These are phyloP conservation scores for Coccyzus lansbergi DNA, from an alignment of 2,797 vertebrate genomes.

Conservation along the genomic window DNA sequence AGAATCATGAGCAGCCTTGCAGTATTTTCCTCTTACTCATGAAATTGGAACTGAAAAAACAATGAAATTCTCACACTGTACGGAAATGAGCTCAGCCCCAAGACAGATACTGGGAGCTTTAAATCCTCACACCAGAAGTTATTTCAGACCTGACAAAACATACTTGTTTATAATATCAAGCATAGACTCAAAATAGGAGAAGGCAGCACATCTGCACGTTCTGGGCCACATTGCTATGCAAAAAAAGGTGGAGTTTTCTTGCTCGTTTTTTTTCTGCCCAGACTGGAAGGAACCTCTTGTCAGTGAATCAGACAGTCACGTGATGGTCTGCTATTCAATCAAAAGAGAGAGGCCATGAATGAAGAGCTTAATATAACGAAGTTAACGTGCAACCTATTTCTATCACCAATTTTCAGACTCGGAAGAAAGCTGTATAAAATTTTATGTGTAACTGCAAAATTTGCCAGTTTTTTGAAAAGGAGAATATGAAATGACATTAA, in stretches of 20 bases:
- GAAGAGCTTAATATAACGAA: conserved; percentile 44
- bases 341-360: conserved; percentile 33
- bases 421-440: conserved; percentile 27
- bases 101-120: conserved; percentile 25
- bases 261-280: neutral
- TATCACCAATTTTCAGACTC: conserved; percentile 45
- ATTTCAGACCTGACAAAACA: conserved; percentile 28
- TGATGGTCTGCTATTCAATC: conserved; percentile 8
- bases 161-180: conserved; percentile 28
- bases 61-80: conserved; percentile 52
- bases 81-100: conserved; percentile 58
- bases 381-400: conserved; percentile 20
- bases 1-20: conserved; percentile 16
- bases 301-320: conserved; percentile 24
- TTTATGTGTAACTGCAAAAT: neutral
- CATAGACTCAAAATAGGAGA: neutral
- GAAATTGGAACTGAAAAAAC: conserved; percentile 52
- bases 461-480: neutral
- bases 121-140: conserved; percentile 11
- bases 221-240: neutral
- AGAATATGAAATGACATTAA: neutral
- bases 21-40: conserved; percentile 50
- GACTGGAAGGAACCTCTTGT: conserved; percentile 10
- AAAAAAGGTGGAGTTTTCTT: neutral
- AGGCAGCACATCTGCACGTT: neutral